These are phyloP conservation scores for Oryzias melastigma DNA, from an alignment of 2,113 vertebrate species.

Conservation along the genomic window DNA sequence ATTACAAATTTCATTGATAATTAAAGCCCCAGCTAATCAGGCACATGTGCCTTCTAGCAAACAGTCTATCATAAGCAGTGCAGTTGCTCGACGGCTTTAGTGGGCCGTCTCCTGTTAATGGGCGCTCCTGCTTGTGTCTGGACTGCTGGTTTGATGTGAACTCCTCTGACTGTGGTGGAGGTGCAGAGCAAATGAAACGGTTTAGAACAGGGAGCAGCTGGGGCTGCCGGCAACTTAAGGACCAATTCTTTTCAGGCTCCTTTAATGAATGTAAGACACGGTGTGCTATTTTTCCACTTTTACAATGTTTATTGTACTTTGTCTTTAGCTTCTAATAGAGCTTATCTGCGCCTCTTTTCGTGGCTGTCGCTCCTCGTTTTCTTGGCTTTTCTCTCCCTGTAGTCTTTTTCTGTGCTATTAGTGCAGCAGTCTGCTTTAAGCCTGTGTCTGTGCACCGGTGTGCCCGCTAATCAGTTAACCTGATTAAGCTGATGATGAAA, in stretches of 20 bases:
- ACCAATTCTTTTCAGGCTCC: conserved; percentile 25
- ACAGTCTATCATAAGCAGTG: too few species aligned
- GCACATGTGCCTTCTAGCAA: too few species aligned
- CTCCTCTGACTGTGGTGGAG: conserved; percentile 17
- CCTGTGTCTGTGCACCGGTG: conserved; percentile 54
- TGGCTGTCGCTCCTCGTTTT: not conserved
- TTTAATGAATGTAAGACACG: conserved; percentile 7
- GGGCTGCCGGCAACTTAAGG: conserved; percentile 44
- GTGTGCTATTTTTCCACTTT: not conserved
- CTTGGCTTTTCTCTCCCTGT: conserved; percentile 5
- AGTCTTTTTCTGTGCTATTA: conserved; percentile 47
- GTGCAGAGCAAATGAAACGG: conserved; percentile 36
- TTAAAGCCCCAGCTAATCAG: too few species aligned
- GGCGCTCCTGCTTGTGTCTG: not conserved
- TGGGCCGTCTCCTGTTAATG: not conserved
- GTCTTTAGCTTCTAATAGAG: not conserved
- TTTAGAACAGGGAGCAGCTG: conserved; percentile 35
- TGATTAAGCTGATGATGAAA: conserved; percentile 77
- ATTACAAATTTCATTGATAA: too few species aligned
- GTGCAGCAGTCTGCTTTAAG: conserved; percentile 57
- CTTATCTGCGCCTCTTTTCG: not conserved
- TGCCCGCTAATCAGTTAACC: conserved; percentile 74
- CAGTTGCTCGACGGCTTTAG: conserved; percentile 10
- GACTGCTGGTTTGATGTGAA: conserved; percentile 9
- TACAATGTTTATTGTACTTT: conserved; percentile 1